These are phyloP conservation scores for Typhlichthys subterraneus DNA, from an alignment of 2,797 vertebrate genomes.

Conservation along the genomic window DNA sequence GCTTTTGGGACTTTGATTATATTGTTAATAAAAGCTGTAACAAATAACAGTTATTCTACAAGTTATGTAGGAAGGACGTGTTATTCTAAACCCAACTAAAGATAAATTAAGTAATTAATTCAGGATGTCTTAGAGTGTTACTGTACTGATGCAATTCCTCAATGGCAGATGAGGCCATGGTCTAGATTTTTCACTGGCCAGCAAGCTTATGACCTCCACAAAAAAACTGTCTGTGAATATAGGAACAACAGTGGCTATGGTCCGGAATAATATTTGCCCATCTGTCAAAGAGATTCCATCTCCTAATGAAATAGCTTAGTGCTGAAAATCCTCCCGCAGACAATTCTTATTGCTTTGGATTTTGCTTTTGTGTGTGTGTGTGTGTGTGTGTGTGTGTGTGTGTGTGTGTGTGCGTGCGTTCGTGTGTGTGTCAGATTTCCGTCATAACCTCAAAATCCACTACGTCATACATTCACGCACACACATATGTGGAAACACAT, in stretches of 20 bases:
- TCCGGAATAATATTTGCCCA: slow-evolving; percentile 49
- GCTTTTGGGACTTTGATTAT: too few species aligned
- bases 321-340: slow-evolving; percentile 56
- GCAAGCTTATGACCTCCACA: slow-evolving; percentile 19
- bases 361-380: slow-evolving; percentile 17
- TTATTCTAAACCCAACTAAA: too few species aligned
- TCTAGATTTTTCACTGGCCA: slow-evolving; percentile 19
- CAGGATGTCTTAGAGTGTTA: neutral
- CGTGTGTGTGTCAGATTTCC: neutral
- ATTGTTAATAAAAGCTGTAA: too few species aligned
- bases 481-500: slow-evolving; percentile 2
- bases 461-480: slow-evolving; percentile 14
- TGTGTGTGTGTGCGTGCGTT: slow-evolving; percentile 7
- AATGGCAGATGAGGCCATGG: slow-evolving; percentile 1
- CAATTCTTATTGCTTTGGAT: slow-evolving; percentile 58
- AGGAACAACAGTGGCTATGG: slow-evolving; percentile 33
- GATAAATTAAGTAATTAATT: too few species aligned
- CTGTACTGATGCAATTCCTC: slow-evolving; percentile 15
- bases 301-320: slow-evolving; percentile 42
- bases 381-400: neutral
- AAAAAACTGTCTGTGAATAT: slow-evolving; percentile 29
- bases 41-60: too few species aligned
- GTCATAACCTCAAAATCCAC: slow-evolving; percentile 32
- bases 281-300: slow-evolving; percentile 63
- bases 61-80: too few species aligned